Evolutionary conservation across 2,797 vertebrate genomes (phyloP).

Genomic region (Coranthus polyacanthus): DNA sequence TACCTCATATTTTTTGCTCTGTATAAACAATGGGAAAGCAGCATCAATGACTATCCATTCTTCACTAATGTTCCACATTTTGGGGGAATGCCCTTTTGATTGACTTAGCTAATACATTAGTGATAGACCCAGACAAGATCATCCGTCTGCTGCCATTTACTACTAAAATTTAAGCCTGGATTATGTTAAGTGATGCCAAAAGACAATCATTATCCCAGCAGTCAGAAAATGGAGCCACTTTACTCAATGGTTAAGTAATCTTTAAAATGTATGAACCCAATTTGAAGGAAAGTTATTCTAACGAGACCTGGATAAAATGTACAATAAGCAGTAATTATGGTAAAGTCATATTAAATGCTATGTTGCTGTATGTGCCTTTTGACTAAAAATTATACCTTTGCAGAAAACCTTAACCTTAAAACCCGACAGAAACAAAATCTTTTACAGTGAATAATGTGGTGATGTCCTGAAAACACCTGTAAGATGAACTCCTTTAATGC

Average conservation of each 20-base stretch:
- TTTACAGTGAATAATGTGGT: background rate
- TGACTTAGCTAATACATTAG: too few species aligned
- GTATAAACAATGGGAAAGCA: background rate
- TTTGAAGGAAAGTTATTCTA: background rate
- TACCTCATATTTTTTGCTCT: background rate
- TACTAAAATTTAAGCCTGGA: background rate
- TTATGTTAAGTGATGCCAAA: background rate
- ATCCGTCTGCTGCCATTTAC: background rate
- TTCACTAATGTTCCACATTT: background rate
- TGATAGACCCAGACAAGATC: background rate
- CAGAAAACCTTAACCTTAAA: too few species aligned
- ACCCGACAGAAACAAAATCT: too few species aligned
- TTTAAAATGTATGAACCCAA: slow-evolving; percentile 4
- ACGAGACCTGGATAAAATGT: background rate
- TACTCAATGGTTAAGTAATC: background rate
- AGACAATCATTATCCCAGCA: slow-evolving; percentile 13
- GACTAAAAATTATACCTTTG: too few species aligned
- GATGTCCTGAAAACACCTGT: too few species aligned
- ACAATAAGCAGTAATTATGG: too few species aligned
- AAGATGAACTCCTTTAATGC: background rate
- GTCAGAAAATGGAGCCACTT: slow-evolving; percentile 2
- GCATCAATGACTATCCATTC: background rate
- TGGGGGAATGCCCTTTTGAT: background rate
- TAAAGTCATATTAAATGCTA: too few species aligned
- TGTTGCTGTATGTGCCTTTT: too few species aligned